A percentile compares a stretch with the other conserved stretches of the same genome.
Evolutionary conservation across 2,797 vertebrate species (phyloP).

Genomic region (Spinus olivaceus): DNA sequence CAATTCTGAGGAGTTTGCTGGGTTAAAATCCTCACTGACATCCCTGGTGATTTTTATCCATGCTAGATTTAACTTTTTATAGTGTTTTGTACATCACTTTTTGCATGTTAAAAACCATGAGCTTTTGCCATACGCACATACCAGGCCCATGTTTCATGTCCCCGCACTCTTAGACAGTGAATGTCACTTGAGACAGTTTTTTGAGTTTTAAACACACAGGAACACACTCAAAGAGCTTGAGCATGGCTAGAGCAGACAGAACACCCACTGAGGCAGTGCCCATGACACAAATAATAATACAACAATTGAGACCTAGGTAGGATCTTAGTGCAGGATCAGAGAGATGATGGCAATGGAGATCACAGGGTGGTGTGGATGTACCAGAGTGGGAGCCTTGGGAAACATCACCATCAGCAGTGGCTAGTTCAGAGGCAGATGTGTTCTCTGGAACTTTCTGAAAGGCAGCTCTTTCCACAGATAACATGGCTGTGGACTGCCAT

Average conservation of each 20-base stretch:
- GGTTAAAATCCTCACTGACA: neutral
- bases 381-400: neutral
- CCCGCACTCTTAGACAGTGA: neutral
- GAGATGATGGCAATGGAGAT: neutral
- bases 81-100: neutral
- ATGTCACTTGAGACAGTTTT: neutral
- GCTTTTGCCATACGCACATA: neutral
- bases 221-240: fast-evolving
- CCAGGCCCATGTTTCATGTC: neutral
- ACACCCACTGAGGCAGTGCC: neutral
- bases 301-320: neutral
- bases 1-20: neutral
- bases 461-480: neutral
- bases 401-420: neutral
- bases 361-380: neutral
- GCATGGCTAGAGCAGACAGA: neutral
- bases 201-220: neutral
- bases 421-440: neutral
- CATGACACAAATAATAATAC: neutral
- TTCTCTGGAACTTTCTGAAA: neutral
- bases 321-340: neutral
- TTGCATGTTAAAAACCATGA: neutral
- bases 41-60: neutral
- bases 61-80: neutral
- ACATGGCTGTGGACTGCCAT: neutral